Base-by-base conservation (phyloP, 2,113 vertebrate species). In the Hylia prasina region DNA sequence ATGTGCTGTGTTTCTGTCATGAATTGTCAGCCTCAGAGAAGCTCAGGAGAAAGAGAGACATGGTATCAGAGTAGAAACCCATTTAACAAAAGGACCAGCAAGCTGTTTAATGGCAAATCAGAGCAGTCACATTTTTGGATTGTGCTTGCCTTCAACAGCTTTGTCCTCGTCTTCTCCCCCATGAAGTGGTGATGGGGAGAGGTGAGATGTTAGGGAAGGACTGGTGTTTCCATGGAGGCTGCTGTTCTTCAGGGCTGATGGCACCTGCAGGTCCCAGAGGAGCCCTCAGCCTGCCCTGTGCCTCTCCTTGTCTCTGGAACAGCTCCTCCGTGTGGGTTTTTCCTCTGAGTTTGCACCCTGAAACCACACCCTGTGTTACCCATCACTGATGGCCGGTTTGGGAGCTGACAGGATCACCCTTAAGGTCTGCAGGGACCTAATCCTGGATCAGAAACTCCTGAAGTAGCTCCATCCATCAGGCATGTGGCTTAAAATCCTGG, bases 1-100 rank as follows among this genome's bases (percentile, higher is more conserved):
- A 64, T 57, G n/a, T 85, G 72, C 91, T 92, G 48, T 68, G 7
- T 68, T 89, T 76, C 86, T 94, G 89, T 95, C 93, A 53, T 21
- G 65, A 87, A 33, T 13, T 82, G 54, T 83, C 56, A 86, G 65
- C 42, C 69, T 96, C 82, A 69, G 81, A 90, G 39, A 45, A 60
- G 57, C 77, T 72, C 28, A n/a, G 48, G 93, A 89, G 89, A 84
- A 77, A 56, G 23, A 81, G 64, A 89, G 50, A 35, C 21, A 15
- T 31, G 2, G 0, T 80, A 37, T 78, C 25, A 24, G 24, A 40
- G 37, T 30, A 37, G 76, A 50, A 83, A 89, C 60, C 50, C 27
- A 17, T 25, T 35, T n/a, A 57, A 57, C 61, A 78, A 86, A 75
- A 53, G 60, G 20, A 87, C 63, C 40, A 44, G 50, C 54, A 72